A percentile compares a stretch with the other conserved stretches of the same genome.
Evolutionary conservation across 2,113 vertebrate genomes (phyloP).

Genomic region (Indicator indicator): DNA sequence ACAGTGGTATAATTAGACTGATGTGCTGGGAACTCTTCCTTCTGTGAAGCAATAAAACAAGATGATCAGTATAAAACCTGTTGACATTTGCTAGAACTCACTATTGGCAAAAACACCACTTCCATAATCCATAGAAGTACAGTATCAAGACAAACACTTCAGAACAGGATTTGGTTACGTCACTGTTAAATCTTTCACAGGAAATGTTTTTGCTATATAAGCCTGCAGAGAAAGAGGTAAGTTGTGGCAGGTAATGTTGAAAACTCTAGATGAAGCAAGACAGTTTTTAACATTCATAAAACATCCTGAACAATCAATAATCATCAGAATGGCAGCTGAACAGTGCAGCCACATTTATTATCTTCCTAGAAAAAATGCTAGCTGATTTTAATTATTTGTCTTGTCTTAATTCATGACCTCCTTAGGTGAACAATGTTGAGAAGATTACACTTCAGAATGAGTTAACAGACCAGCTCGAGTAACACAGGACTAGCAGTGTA

Average conservation of each 20-base stretch:
- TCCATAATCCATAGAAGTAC: neutral
- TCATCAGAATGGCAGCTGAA: slow-evolving; percentile 56
- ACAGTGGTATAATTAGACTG: neutral
- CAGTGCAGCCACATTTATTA: slow-evolving; percentile 32
- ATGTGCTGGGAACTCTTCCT: slow-evolving; percentile 38
- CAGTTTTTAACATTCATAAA: slow-evolving; percentile 36
- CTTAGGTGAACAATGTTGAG: neutral
- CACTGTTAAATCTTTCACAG: neutral
- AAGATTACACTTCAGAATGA: neutral
- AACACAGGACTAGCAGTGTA: neutral
- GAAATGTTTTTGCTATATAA: neutral
- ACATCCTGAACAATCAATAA: slow-evolving; percentile 35
- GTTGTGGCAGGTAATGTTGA: neutral
- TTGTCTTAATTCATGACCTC: neutral
- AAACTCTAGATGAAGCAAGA: neutral
- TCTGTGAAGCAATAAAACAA: slow-evolving; percentile 58
- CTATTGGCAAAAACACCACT: neutral
- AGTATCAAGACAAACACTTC: neutral
- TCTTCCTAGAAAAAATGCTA: slow-evolving; percentile 40
- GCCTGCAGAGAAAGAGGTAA: neutral
- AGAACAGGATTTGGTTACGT: neutral
- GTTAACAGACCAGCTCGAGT: neutral
- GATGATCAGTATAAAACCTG: neutral
- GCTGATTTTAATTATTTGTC: slow-evolving; percentile 35
- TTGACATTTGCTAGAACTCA: neutral